phyloP scores from a whole-genome alignment of 2,888 invertebrate species.

The Acleris holmiana region DNA sequence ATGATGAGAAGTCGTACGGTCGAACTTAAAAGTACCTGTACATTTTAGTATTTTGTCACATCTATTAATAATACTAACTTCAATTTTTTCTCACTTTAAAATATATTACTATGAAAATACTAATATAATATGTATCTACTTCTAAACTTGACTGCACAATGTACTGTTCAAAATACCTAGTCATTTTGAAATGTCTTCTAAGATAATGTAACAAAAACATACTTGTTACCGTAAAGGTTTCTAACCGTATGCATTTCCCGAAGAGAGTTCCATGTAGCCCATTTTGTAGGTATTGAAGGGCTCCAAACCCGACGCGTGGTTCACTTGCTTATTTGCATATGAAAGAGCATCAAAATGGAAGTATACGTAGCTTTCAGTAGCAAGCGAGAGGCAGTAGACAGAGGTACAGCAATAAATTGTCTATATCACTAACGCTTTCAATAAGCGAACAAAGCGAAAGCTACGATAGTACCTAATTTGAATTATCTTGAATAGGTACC shows the following conservation, averaged over 20 bases:
- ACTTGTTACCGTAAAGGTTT: conserved; percentile 51
- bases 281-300: conserved; percentile 43
- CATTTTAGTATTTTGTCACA: too few relatives aligned
- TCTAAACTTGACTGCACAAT: too few relatives aligned
- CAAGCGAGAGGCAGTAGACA: conserved; percentile 52
- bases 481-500: conserved; percentile 43
- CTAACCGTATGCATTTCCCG: conserved; percentile 71
- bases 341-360: conserved; percentile 61
- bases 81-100: too few relatives aligned
- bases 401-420: conserved; percentile 53
- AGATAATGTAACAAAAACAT: neutral
- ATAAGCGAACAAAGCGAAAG: conserved; percentile 45
- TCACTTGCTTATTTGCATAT: conserved; percentile 62
- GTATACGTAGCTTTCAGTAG: conserved; percentile 45
- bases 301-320: conserved; percentile 34
- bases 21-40: too few relatives aligned
- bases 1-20: too few relatives aligned
- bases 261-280: conserved; percentile 69
- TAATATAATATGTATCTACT: too few relatives aligned
- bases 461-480: conserved; percentile 36
- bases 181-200: neutral
- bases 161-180: too few relatives aligned
- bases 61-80: too few relatives aligned
- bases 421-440: conserved; percentile 44
- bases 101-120: too few relatives aligned